Base-by-base conservation (phyloP, 2,113 vertebrate species). In the Petaurus breviceps region DNA sequence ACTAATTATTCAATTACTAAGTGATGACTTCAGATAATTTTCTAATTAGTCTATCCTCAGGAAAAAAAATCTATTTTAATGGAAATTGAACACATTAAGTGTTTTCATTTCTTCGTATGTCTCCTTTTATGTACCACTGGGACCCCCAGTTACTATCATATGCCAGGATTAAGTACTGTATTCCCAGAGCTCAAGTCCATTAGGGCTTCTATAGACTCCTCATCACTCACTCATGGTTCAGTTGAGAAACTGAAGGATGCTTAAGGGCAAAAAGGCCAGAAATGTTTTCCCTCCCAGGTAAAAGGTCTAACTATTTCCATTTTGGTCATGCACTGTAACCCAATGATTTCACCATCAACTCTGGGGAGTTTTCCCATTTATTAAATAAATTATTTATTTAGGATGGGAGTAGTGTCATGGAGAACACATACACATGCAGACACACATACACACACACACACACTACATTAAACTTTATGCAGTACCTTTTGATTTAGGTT, bases 251-350 rank as follows among this genome's bases (percentile, higher is more conserved):
- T n/a, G 61, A 77, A 51, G 55, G 90, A 95, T 2, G n/a, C 94
- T 46, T 53, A 57, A 93, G n/a, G 9, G 4, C n/a, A 25, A 90
- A 91, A 90, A 97, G 94, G 23, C n/a, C 91, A 92, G 93, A 25
- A 23, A 57, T 6, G 16, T 90, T 0, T 92, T 92, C 61, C 77
- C 61, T 94, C 43, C 3, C 92, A 96, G 91, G 94, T 93, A 94
- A 92, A 93, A 97, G 96, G 53, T 16, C 91, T 77, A 43, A 43
- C 37, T 94, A 84, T 95, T 96, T 92, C 43, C 91, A 94, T 96
- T 95, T 97, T 97, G 95, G 89, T 95, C 94, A 93, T 95, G 6
- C 92, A 93, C 96, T 97, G 95, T 96, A 97, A 96, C 90, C 89
- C 92, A 89, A 28, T 90, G 93, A 92, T 96, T 97, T 95, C 95